Evolutionary conservation across 53 echinoderm and acorn worm species (phyloP).

Genomic region (Glandiceps talaboti): DNA sequence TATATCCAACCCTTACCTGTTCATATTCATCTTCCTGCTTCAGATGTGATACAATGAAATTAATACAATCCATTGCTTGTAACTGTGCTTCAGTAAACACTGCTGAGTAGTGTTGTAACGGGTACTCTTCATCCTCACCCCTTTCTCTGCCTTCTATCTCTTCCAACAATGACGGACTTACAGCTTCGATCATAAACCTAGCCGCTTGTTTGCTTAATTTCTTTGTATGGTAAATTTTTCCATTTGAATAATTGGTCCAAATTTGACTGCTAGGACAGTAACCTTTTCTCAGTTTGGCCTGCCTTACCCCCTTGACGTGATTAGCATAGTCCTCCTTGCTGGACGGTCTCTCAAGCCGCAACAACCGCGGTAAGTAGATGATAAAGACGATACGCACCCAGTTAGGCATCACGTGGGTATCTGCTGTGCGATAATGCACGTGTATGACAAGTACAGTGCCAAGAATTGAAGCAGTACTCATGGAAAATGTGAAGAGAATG

Average conservation of each 20-base stretch:
- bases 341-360: conserved; percentile 70
- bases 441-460: conserved; percentile 86
- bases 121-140: not conserved
- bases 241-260: not conserved
- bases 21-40: conserved; percentile 45
- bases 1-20: conserved; percentile 58
- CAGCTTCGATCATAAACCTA: not conserved
- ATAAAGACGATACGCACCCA: conserved; percentile 63
- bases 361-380: conserved; percentile 41
- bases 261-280: not conserved
- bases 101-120: not conserved
- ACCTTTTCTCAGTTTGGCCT: not conserved
- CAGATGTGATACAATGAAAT: conserved; percentile 42
- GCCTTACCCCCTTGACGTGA: not conserved
- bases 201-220: not conserved
- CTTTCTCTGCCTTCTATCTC: conserved; percentile 54
- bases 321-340: conserved; percentile 17
- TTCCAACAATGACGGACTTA: conserved; percentile 60
- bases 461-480: conserved; percentile 66
- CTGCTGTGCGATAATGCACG: conserved; percentile 70
- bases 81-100: not conserved
- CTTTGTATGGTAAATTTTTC: not conserved
- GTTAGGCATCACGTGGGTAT: conserved; percentile 63
- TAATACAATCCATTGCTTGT: not conserved
- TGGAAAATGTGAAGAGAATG: conserved; percentile 92